Evolutionary conservation across 2,888 invertebrate genomes (phyloP).

Genomic region (Eretmocerus hayati): DNA sequence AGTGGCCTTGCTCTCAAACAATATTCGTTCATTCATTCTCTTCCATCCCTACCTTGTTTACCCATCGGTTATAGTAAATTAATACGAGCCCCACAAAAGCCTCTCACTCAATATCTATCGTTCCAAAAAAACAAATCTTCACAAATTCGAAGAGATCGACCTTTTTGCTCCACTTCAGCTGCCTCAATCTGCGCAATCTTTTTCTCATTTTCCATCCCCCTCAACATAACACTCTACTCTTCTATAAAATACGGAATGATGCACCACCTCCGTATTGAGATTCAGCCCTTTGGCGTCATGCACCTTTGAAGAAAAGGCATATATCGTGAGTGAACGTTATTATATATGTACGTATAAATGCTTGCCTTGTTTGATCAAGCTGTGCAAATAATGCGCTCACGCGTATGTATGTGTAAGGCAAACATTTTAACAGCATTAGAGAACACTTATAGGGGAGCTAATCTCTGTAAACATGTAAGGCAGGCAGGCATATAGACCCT

Average conservation of each 20-base stretch:
- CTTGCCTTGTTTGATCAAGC: constrained; percentile 44
- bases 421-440: constrained; percentile 47
- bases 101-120: too few species aligned
- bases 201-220: not conserved
- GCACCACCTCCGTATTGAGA: too few species aligned
- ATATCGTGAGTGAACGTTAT: not conserved
- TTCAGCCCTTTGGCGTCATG: not conserved
- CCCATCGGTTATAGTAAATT: too few species aligned
- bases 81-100: too few species aligned
- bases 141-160: not conserved
- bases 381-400: constrained; percentile 37
- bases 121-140: not conserved
- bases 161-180: constrained; percentile 9
- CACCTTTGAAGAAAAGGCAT: too few species aligned
- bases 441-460: constrained; percentile 42
- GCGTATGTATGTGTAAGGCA: constrained; percentile 34
- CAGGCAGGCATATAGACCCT: constrained; percentile 3
- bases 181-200: not conserved
- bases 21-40: too few species aligned
- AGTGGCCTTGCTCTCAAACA: too few species aligned
- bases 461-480: constrained; percentile 38
- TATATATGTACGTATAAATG: constrained; percentile 33
- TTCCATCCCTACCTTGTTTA: too few species aligned
- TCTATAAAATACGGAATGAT: too few species aligned
- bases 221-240: not conserved